phyloP scores from a whole-genome alignment of 2,888 invertebrate genomes.

The Beris morrisii region DNA sequence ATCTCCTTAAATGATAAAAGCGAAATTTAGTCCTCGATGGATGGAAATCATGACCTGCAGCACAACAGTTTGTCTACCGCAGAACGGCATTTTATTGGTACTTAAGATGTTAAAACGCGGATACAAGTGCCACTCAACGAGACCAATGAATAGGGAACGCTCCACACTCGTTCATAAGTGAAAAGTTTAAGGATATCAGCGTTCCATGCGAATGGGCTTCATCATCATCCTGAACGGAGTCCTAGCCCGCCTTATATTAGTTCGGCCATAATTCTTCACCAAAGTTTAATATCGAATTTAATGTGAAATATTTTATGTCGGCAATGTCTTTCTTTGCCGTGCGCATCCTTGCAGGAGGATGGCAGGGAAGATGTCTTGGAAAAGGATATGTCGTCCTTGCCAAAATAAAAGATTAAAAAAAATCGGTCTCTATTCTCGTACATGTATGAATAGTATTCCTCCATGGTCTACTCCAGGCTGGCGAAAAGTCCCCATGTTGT shows the following conservation, averaged over 20 bases:
- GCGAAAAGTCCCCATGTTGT: slow-evolving; percentile 10
- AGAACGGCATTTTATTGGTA: slow-evolving; percentile 33
- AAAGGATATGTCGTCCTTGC: background rate
- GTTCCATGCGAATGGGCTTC: slow-evolving; percentile 25
- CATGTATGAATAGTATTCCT: background rate
- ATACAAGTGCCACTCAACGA: slow-evolving; percentile 33
- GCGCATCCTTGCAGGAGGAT: background rate
- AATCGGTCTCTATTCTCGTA: background rate
- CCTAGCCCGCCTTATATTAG: slow-evolving; percentile 18
- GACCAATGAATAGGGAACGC: slow-evolving; percentile 30
- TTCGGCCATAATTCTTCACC: slow-evolving; percentile 37
- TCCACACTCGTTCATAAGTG: slow-evolving; percentile 23
- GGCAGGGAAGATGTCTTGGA: too few relatives aligned
- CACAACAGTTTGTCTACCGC: slow-evolving; percentile 7
- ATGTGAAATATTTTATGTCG: slow-evolving; percentile 40
- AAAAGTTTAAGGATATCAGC: slow-evolving; percentile 8
- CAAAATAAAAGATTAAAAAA: slow-evolving; percentile 17
- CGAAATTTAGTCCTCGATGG: slow-evolving; percentile 14
- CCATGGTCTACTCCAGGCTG: too few relatives aligned
- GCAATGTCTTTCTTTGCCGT: slow-evolving; percentile 20
- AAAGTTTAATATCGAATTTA: slow-evolving; percentile 40
- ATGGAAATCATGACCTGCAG: slow-evolving; percentile 11
- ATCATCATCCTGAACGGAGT: background rate
- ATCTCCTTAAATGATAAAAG: background rate
- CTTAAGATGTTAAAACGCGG: slow-evolving; percentile 33